phyloP scores from a whole-genome alignment of 1,140 invertebrate species.

The Laupala kohalensis region DNA sequence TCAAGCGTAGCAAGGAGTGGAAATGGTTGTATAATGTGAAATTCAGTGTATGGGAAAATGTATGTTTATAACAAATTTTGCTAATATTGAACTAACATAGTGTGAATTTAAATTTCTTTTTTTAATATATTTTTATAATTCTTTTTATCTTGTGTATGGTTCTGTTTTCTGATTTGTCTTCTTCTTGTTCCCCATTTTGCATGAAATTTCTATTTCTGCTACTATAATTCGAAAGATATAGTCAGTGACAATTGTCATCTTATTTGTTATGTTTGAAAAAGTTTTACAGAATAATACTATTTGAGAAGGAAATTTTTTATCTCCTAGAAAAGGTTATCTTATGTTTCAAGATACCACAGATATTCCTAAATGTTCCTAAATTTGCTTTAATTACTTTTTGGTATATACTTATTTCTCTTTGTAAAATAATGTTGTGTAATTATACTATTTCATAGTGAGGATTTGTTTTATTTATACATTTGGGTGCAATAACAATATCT shows the following conservation, averaged over 20 bases:
- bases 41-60: background rate
- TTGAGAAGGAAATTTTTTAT: too few relatives aligned
- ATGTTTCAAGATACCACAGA: too few relatives aligned
- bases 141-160: background rate
- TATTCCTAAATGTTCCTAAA: background rate
- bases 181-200: background rate
- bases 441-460: too few relatives aligned
- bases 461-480: too few relatives aligned
- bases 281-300: background rate
- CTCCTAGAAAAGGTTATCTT: too few relatives aligned
- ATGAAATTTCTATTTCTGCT: background rate
- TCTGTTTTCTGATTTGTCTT: background rate
- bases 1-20: background rate
- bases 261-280: background rate
- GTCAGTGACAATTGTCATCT: background rate
- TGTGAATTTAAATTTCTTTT: too few relatives aligned
- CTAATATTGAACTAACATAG: too few relatives aligned
- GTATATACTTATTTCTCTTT: background rate
- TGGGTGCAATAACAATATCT: too few relatives aligned
- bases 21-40: background rate
- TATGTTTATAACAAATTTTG: too few relatives aligned
- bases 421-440: background rate
- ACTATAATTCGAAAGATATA: background rate
- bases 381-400: background rate
- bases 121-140: background rate